Evolutionary conservation across 2,113 vertebrate species (phyloP), one percentile per base, ranked within the genome.

Genomic region (Uropsilus gracilis): DNA sequence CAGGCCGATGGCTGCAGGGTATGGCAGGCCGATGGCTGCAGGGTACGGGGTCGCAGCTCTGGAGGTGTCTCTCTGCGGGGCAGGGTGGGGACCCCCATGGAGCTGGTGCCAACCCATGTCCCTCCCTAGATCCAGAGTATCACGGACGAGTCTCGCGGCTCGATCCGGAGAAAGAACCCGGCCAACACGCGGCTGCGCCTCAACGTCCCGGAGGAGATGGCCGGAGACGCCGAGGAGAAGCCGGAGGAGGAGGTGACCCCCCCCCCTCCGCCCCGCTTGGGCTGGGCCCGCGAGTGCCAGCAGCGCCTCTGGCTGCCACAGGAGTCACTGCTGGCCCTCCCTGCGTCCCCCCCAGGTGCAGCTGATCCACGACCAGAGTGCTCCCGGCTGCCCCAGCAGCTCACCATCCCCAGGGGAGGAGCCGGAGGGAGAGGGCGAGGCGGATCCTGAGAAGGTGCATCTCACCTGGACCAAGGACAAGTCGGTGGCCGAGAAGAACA

Each of bases 391-490:
- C 97, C 99, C 99, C 5, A 98, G 99, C 96, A 98, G 99, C 92
- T 98, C 98, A 0, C 98, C 99, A 48, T 99, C 99, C 64, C 99
- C 99, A 0, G 98, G 98, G 0, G 99, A 99, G 16, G 99, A 98
- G 66, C 98, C 97, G 0, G 98, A 98, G 97, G 96, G 97, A 32
- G 98, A 98, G 90, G 98, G 96, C 0, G 97, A 97, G 4, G 98
- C 98, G 0, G 99, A 99, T 11, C 98, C 99, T 0, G 99, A 99
- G 95, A 99, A 99, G 96, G 98, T 99, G 96, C 99, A 99, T 96
- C 99, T 99, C 98, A 99, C 99, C 95, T 99, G 99, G 99, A 99
- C 99, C 80, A 98, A 99, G 37, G 99, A 99, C 94, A 99, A 99
- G 97, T 98, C 98, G 0, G 98, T 98, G 1, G 99, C 99, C 0